Percentiles rank a stretch among this genome's conserved stretches.
Conservation (phyloP, 2,888 invertebrate genomes). For the Norana najaformis region DNA sequence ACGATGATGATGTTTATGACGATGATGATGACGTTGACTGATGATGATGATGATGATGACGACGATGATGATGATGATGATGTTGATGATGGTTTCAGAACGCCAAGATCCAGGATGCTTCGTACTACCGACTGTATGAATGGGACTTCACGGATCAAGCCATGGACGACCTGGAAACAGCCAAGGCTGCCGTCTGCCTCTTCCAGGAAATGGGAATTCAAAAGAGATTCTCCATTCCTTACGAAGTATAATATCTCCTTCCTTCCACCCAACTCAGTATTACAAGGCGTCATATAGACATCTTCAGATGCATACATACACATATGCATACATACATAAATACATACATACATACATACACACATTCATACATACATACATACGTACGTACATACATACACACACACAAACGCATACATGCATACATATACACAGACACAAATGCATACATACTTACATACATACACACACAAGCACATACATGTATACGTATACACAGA, state of each 20-base stretch:
- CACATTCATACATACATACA: neutral
- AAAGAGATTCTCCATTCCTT: constrained; percentile 58
- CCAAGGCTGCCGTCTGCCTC: constrained; percentile 83
- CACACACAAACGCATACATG: neutral
- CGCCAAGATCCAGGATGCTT: constrained; percentile 20
- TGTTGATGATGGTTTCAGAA: constrained; percentile 27
- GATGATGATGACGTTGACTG: constrained; percentile 27
- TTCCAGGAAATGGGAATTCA: constrained; percentile 59
- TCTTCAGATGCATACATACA: neutral
- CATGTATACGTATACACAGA: neutral
- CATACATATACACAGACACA: neutral
- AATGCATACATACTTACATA: neutral
- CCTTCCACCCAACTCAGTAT: neutral
- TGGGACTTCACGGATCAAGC: constrained; percentile 76
- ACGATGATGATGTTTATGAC: constrained; percentile 24
- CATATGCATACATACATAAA: neutral
- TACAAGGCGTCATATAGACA: neutral
- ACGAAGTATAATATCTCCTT: constrained; percentile 58
- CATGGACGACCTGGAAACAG: constrained; percentile 85
- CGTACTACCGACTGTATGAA: constrained; percentile 76
- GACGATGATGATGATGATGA: constrained; percentile 32
- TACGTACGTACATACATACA: neutral
- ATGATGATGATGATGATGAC: constrained; percentile 28
- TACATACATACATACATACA: neutral
- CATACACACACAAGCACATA: too few relatives aligned